Evolutionary conservation across 2,797 vertebrate genomes (phyloP), one percentile per base, ranked within the genome.

Genomic region (Bryconaethiops microstoma): DNA sequence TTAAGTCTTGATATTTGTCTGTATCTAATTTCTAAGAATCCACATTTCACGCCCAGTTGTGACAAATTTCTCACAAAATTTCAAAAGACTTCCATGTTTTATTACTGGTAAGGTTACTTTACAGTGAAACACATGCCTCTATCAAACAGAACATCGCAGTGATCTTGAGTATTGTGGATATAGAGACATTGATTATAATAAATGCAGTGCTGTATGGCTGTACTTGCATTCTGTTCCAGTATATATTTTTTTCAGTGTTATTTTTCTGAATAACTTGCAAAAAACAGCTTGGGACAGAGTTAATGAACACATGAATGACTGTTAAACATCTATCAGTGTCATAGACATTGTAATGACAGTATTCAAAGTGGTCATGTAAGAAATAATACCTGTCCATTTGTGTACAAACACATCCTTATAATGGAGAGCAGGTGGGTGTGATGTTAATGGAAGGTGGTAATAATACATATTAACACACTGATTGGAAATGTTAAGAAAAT

Each of bases 391-490:
- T 76, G 45, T 64, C 40, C 9, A 13, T 77, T 54, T 80, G 25
- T 16, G 40, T 62, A 69, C 19, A 39, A n/a, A 80, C 42, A 81
- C 25, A 23, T 69, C 40, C 8, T 8, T 57, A 45, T 67, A n/a
- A 82, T 70, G 74, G 68, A 77, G 35, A 86, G 67, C 81, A 84
- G 85, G 83, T 86, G 85, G 85, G 73, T 86, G 59, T 73, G 42
- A 21, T 78, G 60, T 71, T 79, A 63, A 60, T 35, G 68, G 17
- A 69, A 78, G 19, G 7, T 40, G 35, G 45, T 63, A 71, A 77
- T 64, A 74, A 60, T 74, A 16, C n/a, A 45, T 13, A 14, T 45
- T 42, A 16, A 13, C 54, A 73, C 16, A n/a, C 14, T 52, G 13
- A 45, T 6, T 62, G 13, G 7, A 59, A 1, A 70, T 70, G 10